Percentiles rank a stretch among this genome's conserved stretches.
Conservation (phyloP, 2,797 vertebrate species). For the Cirrhinus mrigala region DNA sequence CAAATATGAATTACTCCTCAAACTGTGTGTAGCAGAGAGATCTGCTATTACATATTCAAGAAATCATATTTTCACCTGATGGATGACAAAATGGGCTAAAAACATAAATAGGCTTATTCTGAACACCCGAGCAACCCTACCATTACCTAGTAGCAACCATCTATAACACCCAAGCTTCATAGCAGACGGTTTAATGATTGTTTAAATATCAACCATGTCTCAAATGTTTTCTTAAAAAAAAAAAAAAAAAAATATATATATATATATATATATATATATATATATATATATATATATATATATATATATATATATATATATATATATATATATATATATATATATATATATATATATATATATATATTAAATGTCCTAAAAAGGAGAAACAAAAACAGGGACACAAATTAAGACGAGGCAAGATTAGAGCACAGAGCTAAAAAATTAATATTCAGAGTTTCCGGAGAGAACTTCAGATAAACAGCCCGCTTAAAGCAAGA, state of each 20-base stretch:
- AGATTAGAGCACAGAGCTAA: neutral
- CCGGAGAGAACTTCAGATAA: conserved; percentile 8
- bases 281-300: no score
- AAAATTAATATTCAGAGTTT: neutral
- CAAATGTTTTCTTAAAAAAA: neutral
- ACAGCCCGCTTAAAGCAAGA: neutral
- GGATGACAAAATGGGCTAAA: neutral
- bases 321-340: no score
- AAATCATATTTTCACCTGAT: neutral
- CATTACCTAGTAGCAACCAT: neutral
- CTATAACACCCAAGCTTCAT: neutral
- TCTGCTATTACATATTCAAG: neutral
- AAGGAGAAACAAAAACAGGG: neutral
- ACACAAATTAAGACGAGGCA: neutral
- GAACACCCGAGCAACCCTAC: neutral
- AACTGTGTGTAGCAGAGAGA: neutral
- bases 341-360: no score
- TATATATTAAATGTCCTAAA: neutral
- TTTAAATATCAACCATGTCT: neutral
- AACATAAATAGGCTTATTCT: neutral
- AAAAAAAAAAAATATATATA: no score
- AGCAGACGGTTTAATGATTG: no score
- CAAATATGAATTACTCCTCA: neutral
- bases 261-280: no score
- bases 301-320: no score